Conservation (phyloP, 2,113 vertebrate genomes). For the Prionailurus viverrinus region DNA sequence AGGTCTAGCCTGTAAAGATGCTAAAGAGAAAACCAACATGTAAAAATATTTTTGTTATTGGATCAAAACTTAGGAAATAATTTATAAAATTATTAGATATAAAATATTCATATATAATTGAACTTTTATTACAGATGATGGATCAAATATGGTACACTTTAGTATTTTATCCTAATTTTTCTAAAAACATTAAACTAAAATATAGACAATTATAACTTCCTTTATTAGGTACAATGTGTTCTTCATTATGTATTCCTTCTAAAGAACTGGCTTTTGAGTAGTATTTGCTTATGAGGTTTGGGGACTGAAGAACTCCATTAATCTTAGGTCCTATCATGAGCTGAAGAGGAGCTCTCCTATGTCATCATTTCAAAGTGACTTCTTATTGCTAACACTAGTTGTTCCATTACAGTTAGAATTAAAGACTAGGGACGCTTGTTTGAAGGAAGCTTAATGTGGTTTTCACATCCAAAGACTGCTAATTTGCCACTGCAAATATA, state of each 20-base stretch:
- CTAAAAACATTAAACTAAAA: slow-evolving; percentile 3
- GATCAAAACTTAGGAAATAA: background rate
- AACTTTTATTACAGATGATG: background rate
- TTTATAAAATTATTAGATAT: background rate
- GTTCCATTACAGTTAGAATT: slow-evolving; percentile 71
- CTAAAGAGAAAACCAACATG: background rate
- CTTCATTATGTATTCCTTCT: slow-evolving; percentile 51
- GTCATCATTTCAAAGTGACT: slow-evolving; percentile 63
- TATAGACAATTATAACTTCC: background rate
- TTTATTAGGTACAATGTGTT: slow-evolving; percentile 2
- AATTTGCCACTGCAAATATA: slow-evolving; percentile 72
- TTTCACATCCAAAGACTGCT: slow-evolving; percentile 44
- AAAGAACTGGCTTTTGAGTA: slow-evolving; percentile 58
- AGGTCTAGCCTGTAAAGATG: background rate
- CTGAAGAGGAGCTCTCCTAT: slow-evolving; percentile 35
- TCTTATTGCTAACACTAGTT: slow-evolving; percentile 59
- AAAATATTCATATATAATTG: background rate
- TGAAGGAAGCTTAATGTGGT: slow-evolving; percentile 63
- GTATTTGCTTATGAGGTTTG: slow-evolving; percentile 3
- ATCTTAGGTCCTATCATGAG: background rate
- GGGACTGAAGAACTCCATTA: slow-evolving; percentile 51
- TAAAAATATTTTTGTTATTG: background rate
- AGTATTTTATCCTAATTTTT: background rate
- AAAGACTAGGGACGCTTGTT: slow-evolving; percentile 67
- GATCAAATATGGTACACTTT: background rate